These are phyloP conservation scores for Oncopodura yosiiana DNA, from an alignment of 1,140 invertebrate species.

Conservation along the genomic window DNA sequence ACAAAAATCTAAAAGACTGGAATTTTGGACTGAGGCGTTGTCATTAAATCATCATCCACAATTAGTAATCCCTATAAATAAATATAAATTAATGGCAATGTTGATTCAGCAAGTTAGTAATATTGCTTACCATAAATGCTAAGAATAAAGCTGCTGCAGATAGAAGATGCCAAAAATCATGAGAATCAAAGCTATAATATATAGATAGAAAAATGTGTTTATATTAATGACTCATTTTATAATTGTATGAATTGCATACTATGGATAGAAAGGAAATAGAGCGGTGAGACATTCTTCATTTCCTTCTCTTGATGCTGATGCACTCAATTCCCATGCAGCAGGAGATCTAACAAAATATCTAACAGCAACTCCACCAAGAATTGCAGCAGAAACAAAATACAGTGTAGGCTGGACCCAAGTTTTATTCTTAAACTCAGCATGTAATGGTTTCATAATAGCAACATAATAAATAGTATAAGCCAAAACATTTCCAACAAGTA, in stretches of 20 bases:
- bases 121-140: conserved; percentile 25
- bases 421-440: conserved; percentile 31
- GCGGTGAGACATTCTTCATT: conserved; percentile 24
- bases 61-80: conserved; percentile 23
- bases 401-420: conserved; percentile 28
- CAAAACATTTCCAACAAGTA: conserved; percentile 26
- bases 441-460: conserved; percentile 29
- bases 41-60: conserved; percentile 28
- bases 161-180: conserved; percentile 33
- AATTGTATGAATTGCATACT: too few species aligned
- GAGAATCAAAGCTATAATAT: conserved; percentile 16
- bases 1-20: conserved; percentile 20
- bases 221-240: too few species aligned
- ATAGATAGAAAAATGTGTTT: too few species aligned
- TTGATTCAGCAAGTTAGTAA: background rate
- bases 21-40: conserved; percentile 19
- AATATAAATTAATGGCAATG: background rate
- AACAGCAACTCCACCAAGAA: conserved; percentile 23
- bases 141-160: conserved; percentile 29
- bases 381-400: conserved; percentile 19
- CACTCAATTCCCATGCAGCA: conserved; percentile 25
- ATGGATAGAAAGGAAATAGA: conserved; percentile 29
- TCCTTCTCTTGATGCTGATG: conserved; percentile 24
- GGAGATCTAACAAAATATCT: conserved; percentile 21
- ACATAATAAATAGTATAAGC: conserved; percentile 26